phyloP scores from a whole-genome alignment of 2,797 vertebrate genomes.

The Helicolenus hilgendorfi region DNA sequence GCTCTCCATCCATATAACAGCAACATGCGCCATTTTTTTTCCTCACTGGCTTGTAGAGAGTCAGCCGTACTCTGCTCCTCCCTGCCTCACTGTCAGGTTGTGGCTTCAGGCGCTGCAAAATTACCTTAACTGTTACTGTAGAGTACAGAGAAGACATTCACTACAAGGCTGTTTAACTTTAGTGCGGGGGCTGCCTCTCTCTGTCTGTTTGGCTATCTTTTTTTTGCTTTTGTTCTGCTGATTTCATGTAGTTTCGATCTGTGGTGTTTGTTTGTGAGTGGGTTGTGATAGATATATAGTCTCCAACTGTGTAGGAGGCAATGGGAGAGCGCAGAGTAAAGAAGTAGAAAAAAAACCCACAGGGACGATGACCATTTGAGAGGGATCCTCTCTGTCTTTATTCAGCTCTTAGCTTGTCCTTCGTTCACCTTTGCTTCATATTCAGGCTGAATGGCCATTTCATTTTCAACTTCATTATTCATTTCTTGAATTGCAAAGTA shows the following conservation, averaged over 20 bases:
- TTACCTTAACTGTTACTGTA: conserved; percentile 29
- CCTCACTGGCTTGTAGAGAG: conserved; percentile 27
- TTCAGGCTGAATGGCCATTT: conserved; percentile 38
- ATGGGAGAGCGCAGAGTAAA: not conserved
- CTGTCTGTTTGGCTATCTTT: conserved; percentile 27
- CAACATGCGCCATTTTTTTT: conserved; percentile 57
- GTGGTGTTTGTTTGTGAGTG: conserved; percentile 53
- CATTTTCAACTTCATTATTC: conserved; percentile 35
- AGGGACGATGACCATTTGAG: conserved; percentile 5
- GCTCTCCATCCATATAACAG: conserved; percentile 54
- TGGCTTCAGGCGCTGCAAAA: conserved; percentile 51
- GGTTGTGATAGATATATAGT: conserved; percentile 45
- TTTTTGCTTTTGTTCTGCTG: conserved; percentile 41
- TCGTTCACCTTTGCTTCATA: conserved; percentile 30
- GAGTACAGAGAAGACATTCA: conserved; percentile 52
- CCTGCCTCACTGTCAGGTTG: conserved; percentile 31
- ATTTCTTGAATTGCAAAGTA: conserved; percentile 42
- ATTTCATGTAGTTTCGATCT: conserved; percentile 51
- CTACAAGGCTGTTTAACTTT: conserved; percentile 45
- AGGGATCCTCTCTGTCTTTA: conserved; percentile 18
- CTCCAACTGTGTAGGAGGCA: conserved; percentile 28
- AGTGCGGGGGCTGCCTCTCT: conserved; percentile 9
- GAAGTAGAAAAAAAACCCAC: conserved; percentile 3
- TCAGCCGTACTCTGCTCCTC: conserved; percentile 18
- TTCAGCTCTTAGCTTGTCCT: conserved; percentile 13